These are phyloP conservation scores for Ornithoptera priamus DNA, from an alignment of 2,888 invertebrate genomes.

Conservation along the genomic window DNA sequence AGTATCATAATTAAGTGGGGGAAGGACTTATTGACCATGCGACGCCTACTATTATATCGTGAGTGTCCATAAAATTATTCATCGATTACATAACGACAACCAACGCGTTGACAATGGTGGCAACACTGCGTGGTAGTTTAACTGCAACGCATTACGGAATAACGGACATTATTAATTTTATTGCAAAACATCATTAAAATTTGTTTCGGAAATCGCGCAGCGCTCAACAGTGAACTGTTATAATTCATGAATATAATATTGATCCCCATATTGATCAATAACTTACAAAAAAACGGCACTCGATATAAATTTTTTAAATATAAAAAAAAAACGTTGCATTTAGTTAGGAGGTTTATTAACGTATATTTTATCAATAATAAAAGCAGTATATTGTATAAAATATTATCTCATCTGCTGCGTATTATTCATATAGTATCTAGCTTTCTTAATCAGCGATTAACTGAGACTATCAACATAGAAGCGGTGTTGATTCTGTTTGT, in stretches of 20 bases:
- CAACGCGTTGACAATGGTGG: slow-evolving; percentile 19
- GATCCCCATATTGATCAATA: neutral
- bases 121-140: slow-evolving; percentile 15
- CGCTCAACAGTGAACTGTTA: neutral
- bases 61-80: slow-evolving; percentile 10
- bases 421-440: neutral
- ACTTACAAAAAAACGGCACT: neutral
- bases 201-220: slow-evolving; percentile 11
- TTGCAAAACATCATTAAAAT: slow-evolving; percentile 10
- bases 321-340: neutral
- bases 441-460: neutral
- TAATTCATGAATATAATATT: neutral
- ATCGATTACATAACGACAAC: slow-evolving; percentile 19
- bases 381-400: neutral
- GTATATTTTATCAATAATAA: neutral
- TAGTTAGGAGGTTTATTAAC: neutral
- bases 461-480: neutral
- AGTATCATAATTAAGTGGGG: neutral
- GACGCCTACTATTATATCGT: slow-evolving; percentile 16
- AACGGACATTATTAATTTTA: slow-evolving; percentile 14
- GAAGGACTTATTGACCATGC: neutral
- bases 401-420: neutral
- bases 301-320: neutral
- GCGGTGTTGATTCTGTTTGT: neutral
- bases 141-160: slow-evolving; percentile 12